Evolutionary conservation across 2,888 invertebrate genomes (phyloP), one percentile per base, ranked within the genome.

Genomic region (Eupithecia inturbata): DNA sequence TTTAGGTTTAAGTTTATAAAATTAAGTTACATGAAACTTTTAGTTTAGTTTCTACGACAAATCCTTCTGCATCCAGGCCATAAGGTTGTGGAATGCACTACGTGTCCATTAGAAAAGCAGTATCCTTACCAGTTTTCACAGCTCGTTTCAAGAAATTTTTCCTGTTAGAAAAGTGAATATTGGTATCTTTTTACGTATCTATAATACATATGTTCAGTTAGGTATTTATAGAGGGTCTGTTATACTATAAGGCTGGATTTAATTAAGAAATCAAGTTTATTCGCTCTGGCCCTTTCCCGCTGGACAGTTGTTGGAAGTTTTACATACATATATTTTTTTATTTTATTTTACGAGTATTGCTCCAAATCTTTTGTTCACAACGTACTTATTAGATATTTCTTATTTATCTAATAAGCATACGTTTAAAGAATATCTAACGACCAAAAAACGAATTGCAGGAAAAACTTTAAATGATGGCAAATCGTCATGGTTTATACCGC

Each of bases 401-500:
- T 33, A n/a, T 1, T 36, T 10, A n/a, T 33, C n/a, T 10, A 19
- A 28, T 33, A 19, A n/a, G n/a, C 63, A 7, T 10, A 31, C 6
- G 41, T 16, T 66, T 22, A 1, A 64, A 39, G 39, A 39, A 41
- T 36, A 9, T 41, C 39, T 39, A 66, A 66, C 66, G 39, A 39
- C 22, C 66, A 66, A 66, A 70, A 72, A 78, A 76, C 49, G 68
- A 22, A 28, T 71, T 66, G 63, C 68, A 79, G 76, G 74, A 77
- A 77, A 63, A 75, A 77, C 71, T 60, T 26, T 53, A 49, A 71
- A 74, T 72, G 16, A 45, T 26, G 14, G 41, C 31, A 57, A 74
- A 75, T 77, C 75, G 76, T 70, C 74, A 74, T 73, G 78, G 73
- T 57, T 73, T 77, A 80, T 79, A 72, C 75, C 83, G 80, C 72